Base-by-base conservation (phyloP, 2,113 vertebrate species). In the Ibidorhyncha struthersii region DNA sequence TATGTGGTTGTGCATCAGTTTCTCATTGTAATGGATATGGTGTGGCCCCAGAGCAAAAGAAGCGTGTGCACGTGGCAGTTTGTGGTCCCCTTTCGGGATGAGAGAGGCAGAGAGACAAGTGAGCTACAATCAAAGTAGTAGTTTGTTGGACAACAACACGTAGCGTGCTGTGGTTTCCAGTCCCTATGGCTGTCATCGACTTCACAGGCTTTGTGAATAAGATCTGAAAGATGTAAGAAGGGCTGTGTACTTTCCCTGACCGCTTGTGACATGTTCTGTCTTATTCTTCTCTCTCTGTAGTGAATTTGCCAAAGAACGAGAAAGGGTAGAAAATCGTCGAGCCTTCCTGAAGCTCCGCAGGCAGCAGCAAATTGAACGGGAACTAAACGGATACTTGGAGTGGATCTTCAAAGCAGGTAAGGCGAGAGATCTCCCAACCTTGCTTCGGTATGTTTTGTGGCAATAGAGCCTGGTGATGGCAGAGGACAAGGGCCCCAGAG, bases 321-420 rank as follows among this genome's bases (percentile, higher is more conserved):
- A 99, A 96, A 94, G 99, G 58, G 99, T 99, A 40, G 99, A 99
- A 97, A 99, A 99, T 97, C 99, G 99, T 20, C 98, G 99, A 22
- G 99, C 99, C 49, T 99, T 99, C 95, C 98, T 99, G 93, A 99
- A 99, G 94, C 99, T 99, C n/a, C 99, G 99, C 26, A 93, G 99
- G 93, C 99, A 99, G 89, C 99, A 99, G 98, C 99, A 99, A 79
- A 99, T 99, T 12, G 99, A 99, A 82, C 97, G 99, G 45, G 99
- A 99, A 70, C 98, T 99, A 34, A 99, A 99, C 0, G 99, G 99
- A 0, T 99, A 99, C 97, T 98, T 99, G 96, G 99, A 99, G 96
- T 99, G 99, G 99, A 99, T 99, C 97, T 99, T 99, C 96, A 99
- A 99, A 98, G 99, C 99, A 72, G 99, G 99, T 99, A 76, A 98